Evolutionary conservation across 2,888 invertebrate genomes (phyloP).

Genomic region (Apamea monoglypha): DNA sequence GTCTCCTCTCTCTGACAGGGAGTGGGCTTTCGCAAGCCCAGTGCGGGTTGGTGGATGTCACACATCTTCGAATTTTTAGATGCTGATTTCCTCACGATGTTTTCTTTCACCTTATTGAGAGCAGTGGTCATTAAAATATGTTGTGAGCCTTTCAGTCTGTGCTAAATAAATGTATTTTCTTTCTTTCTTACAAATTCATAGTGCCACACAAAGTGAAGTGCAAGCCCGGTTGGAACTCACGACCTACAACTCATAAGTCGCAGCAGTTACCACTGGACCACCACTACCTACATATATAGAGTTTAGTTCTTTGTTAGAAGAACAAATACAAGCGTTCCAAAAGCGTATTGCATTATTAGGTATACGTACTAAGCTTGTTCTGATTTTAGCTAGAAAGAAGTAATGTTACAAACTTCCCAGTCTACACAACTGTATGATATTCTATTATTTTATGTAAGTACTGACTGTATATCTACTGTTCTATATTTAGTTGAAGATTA

Average conservation of each 20-base stretch:
- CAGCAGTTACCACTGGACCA: not conserved
- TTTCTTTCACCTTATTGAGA: not conserved
- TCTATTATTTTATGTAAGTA: not conserved
- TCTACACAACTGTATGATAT: not conserved
- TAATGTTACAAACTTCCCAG: not conserved
- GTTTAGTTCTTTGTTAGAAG: not conserved
- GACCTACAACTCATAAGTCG: not conserved
- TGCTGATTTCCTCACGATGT: not conserved
- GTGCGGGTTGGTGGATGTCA: not conserved
- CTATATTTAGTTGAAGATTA: conserved; percentile 34
- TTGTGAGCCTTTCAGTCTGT: not conserved
- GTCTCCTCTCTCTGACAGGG: not conserved
- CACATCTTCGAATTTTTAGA: too few relatives aligned
- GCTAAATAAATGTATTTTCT: not conserved
- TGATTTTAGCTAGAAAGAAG: not conserved
- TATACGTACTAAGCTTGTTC: not conserved
- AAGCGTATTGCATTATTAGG: not conserved
- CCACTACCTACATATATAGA: too few relatives aligned
- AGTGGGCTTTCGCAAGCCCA: too few relatives aligned
- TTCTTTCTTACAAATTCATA: not conserved
- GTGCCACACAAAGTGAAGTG: too few relatives aligned
- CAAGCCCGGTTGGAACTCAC: not conserved
- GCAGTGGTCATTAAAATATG: not conserved
- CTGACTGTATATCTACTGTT: conserved; percentile 8
- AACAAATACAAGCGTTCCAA: not conserved